phyloP scores from a whole-genome alignment of 1,140 invertebrate genomes.

The Pteromalus puparum region DNA sequence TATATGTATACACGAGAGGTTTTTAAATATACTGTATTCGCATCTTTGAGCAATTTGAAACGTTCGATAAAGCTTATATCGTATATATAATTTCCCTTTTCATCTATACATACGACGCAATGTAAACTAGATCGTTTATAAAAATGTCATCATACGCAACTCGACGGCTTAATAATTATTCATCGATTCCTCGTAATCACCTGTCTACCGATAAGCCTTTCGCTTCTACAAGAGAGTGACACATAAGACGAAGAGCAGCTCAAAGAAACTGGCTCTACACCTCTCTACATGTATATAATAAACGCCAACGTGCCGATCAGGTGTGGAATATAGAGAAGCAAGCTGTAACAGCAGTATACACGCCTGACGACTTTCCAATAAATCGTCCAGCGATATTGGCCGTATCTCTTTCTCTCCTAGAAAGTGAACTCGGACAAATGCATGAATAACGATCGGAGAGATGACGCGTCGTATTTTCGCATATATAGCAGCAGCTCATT shows the following conservation, averaged over 20 bases:
- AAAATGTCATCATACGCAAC: not conserved
- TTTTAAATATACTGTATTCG: too few species aligned
- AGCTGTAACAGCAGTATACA: not conserved
- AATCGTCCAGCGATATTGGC: not conserved
- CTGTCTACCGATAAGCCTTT: not conserved
- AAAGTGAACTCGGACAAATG: not conserved
- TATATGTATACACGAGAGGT: too few species aligned
- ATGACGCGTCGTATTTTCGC: not conserved
- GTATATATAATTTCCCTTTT: too few species aligned
- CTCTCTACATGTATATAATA: not conserved
- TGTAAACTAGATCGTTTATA: too few species aligned
- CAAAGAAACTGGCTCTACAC: not conserved
- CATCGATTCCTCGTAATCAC: not conserved
- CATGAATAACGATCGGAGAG: not conserved
- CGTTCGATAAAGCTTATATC: too few species aligned
- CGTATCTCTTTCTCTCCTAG: not conserved
- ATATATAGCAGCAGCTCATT: not conserved
- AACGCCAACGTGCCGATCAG: not conserved
- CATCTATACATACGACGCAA: too few species aligned
- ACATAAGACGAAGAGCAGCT: not conserved
- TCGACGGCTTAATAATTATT: not conserved
- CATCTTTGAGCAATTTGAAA: too few species aligned
- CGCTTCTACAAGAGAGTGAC: not conserved
- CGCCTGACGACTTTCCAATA: not conserved
- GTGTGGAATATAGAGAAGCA: not conserved